phyloP scores from a whole-genome alignment of 2,113 vertebrate genomes.

The Caranx ignobilis region DNA sequence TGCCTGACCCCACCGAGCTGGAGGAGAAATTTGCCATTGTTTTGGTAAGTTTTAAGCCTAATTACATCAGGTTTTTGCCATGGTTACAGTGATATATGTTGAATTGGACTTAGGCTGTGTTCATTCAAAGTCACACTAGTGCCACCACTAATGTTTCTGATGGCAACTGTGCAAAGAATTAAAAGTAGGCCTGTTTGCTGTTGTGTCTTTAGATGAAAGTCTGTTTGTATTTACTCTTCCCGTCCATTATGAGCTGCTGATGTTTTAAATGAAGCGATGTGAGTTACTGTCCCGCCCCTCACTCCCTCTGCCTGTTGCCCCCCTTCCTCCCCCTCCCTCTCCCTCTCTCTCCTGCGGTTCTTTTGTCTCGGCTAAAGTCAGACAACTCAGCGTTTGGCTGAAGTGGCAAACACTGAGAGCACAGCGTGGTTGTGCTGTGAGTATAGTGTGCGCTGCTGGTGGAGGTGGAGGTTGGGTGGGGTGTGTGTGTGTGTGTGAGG shows the following conservation, averaged over 20 bases:
- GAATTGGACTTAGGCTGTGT: too few relatives aligned
- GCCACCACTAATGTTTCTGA: background rate
- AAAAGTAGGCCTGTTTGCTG: background rate
- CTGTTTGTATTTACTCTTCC: conserved; percentile 11
- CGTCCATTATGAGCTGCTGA: conserved; percentile 41
- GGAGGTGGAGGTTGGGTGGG: too few relatives aligned
- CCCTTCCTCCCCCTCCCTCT: conserved; percentile 10
- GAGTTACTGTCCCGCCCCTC: conserved; percentile 66
- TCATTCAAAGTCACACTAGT: background rate
- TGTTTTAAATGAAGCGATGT: conserved; percentile 49
- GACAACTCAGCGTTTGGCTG: conserved; percentile 72
- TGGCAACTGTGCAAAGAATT: background rate
- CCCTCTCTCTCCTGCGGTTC: conserved; percentile 68
- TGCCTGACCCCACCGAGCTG: conserved; percentile 95
- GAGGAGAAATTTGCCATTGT: conserved; percentile 96
- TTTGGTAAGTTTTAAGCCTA: conserved; percentile 87
- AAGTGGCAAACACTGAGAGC: conserved; percentile 54
- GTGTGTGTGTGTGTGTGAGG: too few relatives aligned
- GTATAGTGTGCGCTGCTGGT: background rate
- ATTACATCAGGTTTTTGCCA: background rate
- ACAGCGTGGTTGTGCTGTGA: conserved; percentile 30
- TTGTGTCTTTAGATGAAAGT: background rate
- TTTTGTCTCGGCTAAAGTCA: conserved; percentile 81
- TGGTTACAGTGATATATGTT: background rate
- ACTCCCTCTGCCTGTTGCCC: conserved; percentile 32